phyloP scores from a whole-genome alignment of 1,140 invertebrate genomes.

The Pinna nobilis region DNA sequence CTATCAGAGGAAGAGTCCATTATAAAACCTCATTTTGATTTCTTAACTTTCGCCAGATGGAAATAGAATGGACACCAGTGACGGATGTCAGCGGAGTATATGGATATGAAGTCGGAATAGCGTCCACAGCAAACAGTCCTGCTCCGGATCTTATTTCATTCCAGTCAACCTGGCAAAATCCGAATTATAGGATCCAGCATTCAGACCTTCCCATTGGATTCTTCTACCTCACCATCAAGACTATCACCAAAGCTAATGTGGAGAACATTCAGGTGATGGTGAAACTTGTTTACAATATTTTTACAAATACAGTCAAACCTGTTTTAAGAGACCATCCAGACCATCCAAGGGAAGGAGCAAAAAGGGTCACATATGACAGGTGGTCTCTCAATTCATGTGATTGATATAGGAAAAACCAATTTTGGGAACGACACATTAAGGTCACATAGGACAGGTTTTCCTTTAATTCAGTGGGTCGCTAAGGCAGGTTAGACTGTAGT shows the following conservation, averaged over 20 bases:
- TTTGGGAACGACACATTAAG: background rate
- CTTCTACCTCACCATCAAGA: slow-evolving; percentile 50
- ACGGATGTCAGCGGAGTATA: slow-evolving; percentile 38
- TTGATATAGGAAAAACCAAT: background rate
- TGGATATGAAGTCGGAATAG: slow-evolving; percentile 47
- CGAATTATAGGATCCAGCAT: slow-evolving; percentile 27
- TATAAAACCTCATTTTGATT: background rate
- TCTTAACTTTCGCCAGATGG: background rate
- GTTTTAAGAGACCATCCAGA: too few relatives aligned
- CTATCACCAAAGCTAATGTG: slow-evolving; percentile 41
- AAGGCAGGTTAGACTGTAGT: too few relatives aligned
- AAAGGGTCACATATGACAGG: too few relatives aligned
- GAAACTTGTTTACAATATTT: too few relatives aligned
- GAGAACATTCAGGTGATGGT: slow-evolving; percentile 43
- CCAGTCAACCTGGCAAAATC: slow-evolving; percentile 40
- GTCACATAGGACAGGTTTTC: too few relatives aligned
- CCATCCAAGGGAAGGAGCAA: too few relatives aligned
- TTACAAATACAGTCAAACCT: too few relatives aligned
- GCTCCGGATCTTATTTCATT: slow-evolving; percentile 40
- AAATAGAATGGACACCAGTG: slow-evolving; percentile 33
- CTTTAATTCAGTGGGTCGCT: too few relatives aligned
- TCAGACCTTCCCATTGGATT: slow-evolving; percentile 34
- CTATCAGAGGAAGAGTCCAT: background rate
- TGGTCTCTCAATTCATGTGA: background rate
- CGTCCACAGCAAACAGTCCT: slow-evolving; percentile 17